Conservation (phyloP, 2,113 vertebrate species). For the Acrocephalus kingi region DNA sequence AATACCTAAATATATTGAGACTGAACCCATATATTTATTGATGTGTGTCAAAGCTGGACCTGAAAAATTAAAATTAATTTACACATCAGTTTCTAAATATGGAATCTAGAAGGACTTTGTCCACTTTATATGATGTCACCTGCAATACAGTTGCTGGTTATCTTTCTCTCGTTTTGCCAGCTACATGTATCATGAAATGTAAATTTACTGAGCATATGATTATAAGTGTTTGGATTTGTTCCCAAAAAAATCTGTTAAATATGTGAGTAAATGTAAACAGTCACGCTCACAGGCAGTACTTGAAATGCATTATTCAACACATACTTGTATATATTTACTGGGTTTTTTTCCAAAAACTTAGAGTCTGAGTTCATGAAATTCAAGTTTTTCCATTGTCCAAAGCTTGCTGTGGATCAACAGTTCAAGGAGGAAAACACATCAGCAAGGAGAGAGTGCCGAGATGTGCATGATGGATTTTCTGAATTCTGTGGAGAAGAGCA, state of each 20-base stretch:
- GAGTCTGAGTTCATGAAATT: not conserved
- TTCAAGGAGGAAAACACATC: not conserved
- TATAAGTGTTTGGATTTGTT: not conserved
- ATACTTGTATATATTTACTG: not conserved
- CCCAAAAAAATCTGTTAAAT: not conserved
- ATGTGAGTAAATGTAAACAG: slow-evolving; percentile 2
- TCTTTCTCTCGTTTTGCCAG: not conserved
- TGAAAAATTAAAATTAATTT: not conserved
- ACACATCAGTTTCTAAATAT: not conserved
- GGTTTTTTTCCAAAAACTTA: not conserved
- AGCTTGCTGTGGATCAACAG: not conserved
- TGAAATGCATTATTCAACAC: not conserved
- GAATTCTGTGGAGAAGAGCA: not conserved
- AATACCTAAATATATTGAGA: not conserved
- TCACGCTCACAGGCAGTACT: not conserved
- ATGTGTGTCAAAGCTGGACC: not conserved
- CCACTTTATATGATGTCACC: not conserved
- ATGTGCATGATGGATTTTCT: not conserved
- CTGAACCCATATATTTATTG: not conserved
- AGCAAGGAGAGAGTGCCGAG: fast-evolving
- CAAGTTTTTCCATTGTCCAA: not conserved
- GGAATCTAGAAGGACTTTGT: not conserved
- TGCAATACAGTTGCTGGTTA: not conserved
- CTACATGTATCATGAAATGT: not conserved
- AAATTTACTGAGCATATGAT: not conserved